Evolutionary conservation across 2,797 vertebrate species (phyloP), one percentile per base, ranked within the genome.

Genomic region (Leuciscus waleckii): DNA sequence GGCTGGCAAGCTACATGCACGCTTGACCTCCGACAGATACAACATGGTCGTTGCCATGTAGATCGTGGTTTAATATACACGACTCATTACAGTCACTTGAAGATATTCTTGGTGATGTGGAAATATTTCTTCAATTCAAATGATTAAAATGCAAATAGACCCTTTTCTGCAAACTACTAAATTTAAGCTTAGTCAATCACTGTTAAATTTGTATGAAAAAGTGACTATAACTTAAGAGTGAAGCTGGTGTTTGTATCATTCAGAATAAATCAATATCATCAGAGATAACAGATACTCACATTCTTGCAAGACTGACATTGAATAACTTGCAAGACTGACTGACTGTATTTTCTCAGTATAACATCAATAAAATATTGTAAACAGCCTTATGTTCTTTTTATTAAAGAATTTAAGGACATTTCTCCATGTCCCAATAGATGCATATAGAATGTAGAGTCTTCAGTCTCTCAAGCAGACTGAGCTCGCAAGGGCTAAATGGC

Each of bases 11-110:
- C 86, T 74, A 88, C 87, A 87, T 39, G 82, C 86, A 79, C 84
- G 84, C 79, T 86, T 87, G 87, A 91, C 87, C 88, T 88, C 84
- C 35, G 84, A 87, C 87, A 86, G 89, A 90, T 86, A 84, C 85
- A 90, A 88, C 87, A 86, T 80, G 85, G 87, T 82, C 80, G 84
- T 82, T 87, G 86, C 82, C 58, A 79, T 87, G 82, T 83, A 69
- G 77, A 81, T 82, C 65, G 68, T 73, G 65, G 65, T 85, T 86
- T 83, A 87, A 80, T 82, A 86, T 56, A 84, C 86, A 79, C 19
- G 41, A 70, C 73, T 86, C 77, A 70, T 54, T 63, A 46, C n/a
- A 69, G 29, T 35, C 21, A 43, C 23, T 71, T 56, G 46, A 58
- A 68, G 46, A 37, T 80, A 23, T 63, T 43, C 43, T 23, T 13